Conservation (phyloP, 2,888 invertebrate genomes). For the Lepeophtheirus nordmannii region DNA sequence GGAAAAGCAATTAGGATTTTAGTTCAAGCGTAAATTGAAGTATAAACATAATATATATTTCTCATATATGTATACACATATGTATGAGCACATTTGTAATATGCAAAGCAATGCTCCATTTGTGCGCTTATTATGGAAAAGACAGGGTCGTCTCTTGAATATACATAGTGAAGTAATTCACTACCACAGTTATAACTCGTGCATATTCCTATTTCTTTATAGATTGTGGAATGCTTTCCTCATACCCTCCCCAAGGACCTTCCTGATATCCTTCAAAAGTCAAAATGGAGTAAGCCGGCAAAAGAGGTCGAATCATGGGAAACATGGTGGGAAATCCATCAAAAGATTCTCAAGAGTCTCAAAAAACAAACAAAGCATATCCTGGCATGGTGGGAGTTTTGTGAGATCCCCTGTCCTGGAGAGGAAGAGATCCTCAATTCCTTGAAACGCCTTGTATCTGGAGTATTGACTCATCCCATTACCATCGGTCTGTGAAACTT, state of each 20-base stretch:
- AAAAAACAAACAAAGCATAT: constrained; percentile 17
- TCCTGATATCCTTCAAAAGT: constrained; percentile 16
- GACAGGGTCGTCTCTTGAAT: too few species aligned
- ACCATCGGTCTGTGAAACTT: constrained; percentile 14
- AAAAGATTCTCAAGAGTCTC: constrained; percentile 12
- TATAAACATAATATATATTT: too few species aligned
- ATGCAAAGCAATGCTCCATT: too few species aligned
- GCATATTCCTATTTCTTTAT: too few species aligned
- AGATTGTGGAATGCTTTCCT: constrained; percentile 25
- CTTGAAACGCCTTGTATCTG: constrained; percentile 7
- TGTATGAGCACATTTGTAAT: too few species aligned
- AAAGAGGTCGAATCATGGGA: constrained; percentile 22
- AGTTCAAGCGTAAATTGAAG: too few species aligned
- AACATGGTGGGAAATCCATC: constrained; percentile 22
- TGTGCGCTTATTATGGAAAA: too few species aligned
- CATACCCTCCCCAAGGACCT: constrained; percentile 22
- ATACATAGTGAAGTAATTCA: too few species aligned
- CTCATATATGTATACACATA: too few species aligned
- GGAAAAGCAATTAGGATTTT: too few species aligned
- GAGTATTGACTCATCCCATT: constrained; percentile 22
- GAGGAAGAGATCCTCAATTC: constrained; percentile 17
- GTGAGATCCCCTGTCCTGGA: constrained; percentile 18
- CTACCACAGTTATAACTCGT: too few species aligned
- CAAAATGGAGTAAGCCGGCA: constrained; percentile 21
- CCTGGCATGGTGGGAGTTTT: constrained; percentile 18